Conservation (phyloP, 2,797 vertebrate species). For the Passerculus sandwichensis region DNA sequence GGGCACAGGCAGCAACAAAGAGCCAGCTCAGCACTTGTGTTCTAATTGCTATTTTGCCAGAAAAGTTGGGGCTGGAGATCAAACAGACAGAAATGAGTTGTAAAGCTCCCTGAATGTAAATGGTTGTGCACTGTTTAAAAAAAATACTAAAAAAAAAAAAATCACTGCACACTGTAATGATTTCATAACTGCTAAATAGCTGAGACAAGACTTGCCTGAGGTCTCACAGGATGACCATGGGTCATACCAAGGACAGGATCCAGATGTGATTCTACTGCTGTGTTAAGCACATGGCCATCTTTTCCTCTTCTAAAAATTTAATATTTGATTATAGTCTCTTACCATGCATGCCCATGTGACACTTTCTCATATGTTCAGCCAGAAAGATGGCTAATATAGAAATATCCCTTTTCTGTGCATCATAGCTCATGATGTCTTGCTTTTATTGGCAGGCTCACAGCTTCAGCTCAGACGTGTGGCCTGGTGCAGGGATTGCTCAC, state of each 20-base stretch:
- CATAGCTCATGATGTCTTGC: neutral
- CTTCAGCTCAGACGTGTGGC: neutral
- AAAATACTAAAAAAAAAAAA: neutral
- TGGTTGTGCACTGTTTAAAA: neutral
- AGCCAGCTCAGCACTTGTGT: conserved; percentile 63
- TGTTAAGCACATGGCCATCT: neutral
- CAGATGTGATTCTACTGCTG: neutral
- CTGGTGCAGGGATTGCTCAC: neutral
- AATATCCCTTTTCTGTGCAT: neutral
- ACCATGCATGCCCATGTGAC: neutral
- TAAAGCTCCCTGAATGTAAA: conserved; percentile 44
- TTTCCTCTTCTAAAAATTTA: neutral
- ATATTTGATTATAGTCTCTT: neutral
- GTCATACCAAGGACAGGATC: neutral
- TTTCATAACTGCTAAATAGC: conserved; percentile 13
- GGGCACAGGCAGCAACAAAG: conserved; percentile 49
- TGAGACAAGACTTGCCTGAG: neutral
- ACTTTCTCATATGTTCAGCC: neutral
- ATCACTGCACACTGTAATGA: neutral
- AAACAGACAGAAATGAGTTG: conserved; percentile 47
- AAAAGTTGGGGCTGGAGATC: conserved; percentile 56
- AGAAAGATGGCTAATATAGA: neutral
- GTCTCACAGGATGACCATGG: neutral
- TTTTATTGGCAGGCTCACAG: neutral
- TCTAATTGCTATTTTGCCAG: conserved; percentile 63